Percentiles rank a stretch among this genome's conserved stretches.
These are phyloP conservation scores for Platanista minor DNA, from an alignment of 2,113 vertebrate genomes.

Conservation along the genomic window DNA sequence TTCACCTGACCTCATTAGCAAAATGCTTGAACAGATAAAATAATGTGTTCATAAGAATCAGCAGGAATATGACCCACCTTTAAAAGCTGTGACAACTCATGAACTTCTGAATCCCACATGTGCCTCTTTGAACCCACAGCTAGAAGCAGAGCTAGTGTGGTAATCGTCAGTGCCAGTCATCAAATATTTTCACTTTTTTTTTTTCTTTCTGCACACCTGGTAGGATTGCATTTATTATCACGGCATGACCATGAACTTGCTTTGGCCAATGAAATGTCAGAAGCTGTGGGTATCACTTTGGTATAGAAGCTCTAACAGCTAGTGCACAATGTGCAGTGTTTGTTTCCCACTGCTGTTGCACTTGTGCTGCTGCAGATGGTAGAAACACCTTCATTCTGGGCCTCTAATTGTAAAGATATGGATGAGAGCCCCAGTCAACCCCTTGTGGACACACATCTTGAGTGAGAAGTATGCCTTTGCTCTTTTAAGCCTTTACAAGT, in stretches of 20 bases:
- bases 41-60: background rate
- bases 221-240: background rate
- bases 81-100: background rate
- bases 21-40: background rate
- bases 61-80: background rate
- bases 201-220: background rate
- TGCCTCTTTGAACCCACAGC: background rate
- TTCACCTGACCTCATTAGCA: background rate
- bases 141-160: background rate
- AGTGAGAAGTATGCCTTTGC: background rate
- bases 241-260: background rate
- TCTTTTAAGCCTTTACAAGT: background rate
- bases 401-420: background rate
- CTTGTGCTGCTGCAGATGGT: background rate
- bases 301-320: background rate
- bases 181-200: background rate
- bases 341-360: background rate
- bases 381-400: background rate
- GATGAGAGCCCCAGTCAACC: background rate
- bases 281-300: background rate
- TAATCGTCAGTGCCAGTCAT: background rate
- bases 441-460: accelerated
- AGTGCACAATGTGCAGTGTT: background rate
- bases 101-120: background rate
- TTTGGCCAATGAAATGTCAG: background rate